Evolutionary conservation across 2,888 invertebrate species (phyloP), one percentile per base, ranked within the genome.

Genomic region (Drosophila anceps): DNA sequence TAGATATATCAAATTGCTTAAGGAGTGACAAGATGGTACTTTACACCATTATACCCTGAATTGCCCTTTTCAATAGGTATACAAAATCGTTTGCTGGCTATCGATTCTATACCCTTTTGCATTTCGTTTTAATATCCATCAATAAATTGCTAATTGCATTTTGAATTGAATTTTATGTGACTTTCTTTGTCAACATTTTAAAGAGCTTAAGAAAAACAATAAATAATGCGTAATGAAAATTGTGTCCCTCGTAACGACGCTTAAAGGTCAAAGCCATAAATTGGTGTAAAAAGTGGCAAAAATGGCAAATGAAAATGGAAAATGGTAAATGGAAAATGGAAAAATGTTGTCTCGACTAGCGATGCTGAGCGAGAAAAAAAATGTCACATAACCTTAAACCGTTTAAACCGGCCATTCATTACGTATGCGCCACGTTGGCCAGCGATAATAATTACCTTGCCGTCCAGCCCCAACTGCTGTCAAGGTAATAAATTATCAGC

Each of bases 361-460:
- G 53, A 53, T 39, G 54, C 29, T 54, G 55, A 51, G 13, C 39
- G 24, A 33, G n/a, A 69, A 76, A 68, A 43, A 66, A 46, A 76
- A 69, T 76, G 69, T 79, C 67, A 69, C 69, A 76, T 66, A 69
- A 67, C 67, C 82, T 81, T 86, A 77, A 83, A 77, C 71, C 77
- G 64, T 76, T 84, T 70, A 82, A 76, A 57, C 75, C 64, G 48
- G 50, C 48, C 79, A 84, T 84, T 89, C 73, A 72, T 84, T 76
- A 84, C 87, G 79, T 81, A 89, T 86, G 75, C 87, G 84, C 68
- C 69, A 58, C 68, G 82, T 61, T 76, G 76, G 70, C 76, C 84
- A 70, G 72, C 69, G 73, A 84, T 84, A 89, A 84, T 87, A 89
- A 89, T 84, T 89, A 87, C 82, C 85, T 71, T 74, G 54, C 69